phyloP scores from a whole-genome alignment of 2,113 vertebrate species.

The Vulpes lagopus region DNA sequence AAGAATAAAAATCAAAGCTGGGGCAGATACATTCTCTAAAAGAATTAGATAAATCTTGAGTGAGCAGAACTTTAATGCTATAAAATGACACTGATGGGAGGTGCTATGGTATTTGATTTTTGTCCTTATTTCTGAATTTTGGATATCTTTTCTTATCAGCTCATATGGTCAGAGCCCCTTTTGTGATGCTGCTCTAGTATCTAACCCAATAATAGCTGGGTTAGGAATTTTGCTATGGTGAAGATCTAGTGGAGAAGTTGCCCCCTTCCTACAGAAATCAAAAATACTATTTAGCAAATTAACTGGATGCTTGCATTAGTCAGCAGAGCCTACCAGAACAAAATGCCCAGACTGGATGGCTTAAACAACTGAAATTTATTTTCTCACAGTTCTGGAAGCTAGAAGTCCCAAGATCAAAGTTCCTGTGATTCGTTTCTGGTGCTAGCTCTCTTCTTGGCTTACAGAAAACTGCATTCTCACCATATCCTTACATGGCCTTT shows the following conservation, averaged over 20 bases:
- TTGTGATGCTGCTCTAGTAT: background rate
- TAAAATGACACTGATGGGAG: background rate
- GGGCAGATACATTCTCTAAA: background rate
- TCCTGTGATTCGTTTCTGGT: background rate
- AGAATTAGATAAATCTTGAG: background rate
- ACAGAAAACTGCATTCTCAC: background rate
- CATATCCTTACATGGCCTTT: background rate
- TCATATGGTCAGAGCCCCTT: background rate
- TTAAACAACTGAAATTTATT: background rate
- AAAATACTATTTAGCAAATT: background rate
- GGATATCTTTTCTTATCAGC: background rate
- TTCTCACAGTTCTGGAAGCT: background rate
- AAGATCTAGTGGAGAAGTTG: background rate
- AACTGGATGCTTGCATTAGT: background rate
- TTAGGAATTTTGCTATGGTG: background rate
- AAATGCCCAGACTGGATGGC: background rate
- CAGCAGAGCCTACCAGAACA: background rate
- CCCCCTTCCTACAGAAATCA: background rate
- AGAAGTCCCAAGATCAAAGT: background rate
- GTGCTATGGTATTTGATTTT: background rate
- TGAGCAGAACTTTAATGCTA: background rate
- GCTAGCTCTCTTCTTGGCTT: background rate
- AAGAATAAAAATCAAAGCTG: background rate
- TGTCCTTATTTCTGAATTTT: slow-evolving; percentile 25
- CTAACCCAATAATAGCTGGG: background rate